phyloP scores from a whole-genome alignment of 1,140 invertebrate genomes.

The Phymastichus coffea region DNA sequence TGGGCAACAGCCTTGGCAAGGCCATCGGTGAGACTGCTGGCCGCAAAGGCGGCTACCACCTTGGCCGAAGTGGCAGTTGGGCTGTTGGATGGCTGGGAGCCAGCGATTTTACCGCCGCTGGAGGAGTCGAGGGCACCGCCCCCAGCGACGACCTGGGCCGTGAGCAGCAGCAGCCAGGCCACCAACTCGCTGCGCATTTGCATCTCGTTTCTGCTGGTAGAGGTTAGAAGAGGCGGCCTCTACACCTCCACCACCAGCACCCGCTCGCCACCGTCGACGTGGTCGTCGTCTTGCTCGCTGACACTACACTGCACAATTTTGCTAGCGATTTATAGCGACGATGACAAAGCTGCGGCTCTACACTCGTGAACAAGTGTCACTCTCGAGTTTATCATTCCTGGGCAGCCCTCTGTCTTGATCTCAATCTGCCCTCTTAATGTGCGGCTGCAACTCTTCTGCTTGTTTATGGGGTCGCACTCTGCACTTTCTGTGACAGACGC shows the following conservation, averaged over 20 bases:
- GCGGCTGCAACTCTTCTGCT: neutral
- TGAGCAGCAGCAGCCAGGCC: conserved; percentile 21
- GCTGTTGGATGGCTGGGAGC: neutral
- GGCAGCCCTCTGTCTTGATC: neutral
- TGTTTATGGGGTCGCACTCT: neutral
- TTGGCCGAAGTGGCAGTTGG: neutral
- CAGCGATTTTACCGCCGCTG: neutral
- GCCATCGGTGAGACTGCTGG: conserved; percentile 46
- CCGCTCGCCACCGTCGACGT: conserved; percentile 28
- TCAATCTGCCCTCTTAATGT: neutral
- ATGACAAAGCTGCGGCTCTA: neutral
- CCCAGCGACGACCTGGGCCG: neutral
- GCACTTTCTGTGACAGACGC: neutral
- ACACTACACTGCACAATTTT: neutral
- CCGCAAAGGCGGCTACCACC: neutral
- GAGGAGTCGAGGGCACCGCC: conserved; percentile 15
- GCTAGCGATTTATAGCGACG: neutral
- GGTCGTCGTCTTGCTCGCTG: neutral
- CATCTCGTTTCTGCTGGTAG: conserved; percentile 53
- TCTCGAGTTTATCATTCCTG: neutral
- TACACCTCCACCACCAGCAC: conserved; percentile 39
- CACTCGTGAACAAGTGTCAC: neutral
- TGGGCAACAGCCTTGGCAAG: conserved; percentile 52
- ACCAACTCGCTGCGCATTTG: conserved; percentile 46
- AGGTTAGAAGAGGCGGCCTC: no score